Conservation (phyloP, 2,888 invertebrate genomes). For the Platerodrilus igneus region DNA sequence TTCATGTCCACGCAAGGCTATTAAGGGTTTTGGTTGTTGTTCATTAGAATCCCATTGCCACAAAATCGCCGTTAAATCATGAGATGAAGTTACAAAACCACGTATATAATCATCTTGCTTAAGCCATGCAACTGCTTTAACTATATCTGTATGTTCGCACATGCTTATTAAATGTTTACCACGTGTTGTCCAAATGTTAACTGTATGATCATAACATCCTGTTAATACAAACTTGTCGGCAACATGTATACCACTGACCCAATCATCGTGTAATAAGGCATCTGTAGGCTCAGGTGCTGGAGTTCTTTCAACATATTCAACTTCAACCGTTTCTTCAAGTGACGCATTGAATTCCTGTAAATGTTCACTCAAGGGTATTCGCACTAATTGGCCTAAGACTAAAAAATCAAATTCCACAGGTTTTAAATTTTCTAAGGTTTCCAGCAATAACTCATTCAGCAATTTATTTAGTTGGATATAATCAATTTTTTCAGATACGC, state of each 20-base stretch:
- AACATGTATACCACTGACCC: slow-evolving; percentile 87
- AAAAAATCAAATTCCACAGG: slow-evolving; percentile 81
- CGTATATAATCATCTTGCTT: slow-evolving; percentile 55
- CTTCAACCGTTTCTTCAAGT: slow-evolving; percentile 77
- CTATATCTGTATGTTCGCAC: slow-evolving; percentile 80
- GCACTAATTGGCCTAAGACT: slow-evolving; percentile 76
- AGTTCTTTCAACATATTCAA: slow-evolving; percentile 88
- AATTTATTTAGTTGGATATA: slow-evolving; percentile 69
- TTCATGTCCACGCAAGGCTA: slow-evolving; percentile 86
- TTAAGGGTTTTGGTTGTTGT: slow-evolving; percentile 73
- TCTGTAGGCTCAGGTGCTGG: slow-evolving; percentile 91
- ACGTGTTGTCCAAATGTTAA: slow-evolving; percentile 84
- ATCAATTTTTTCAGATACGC: slow-evolving; percentile 70
- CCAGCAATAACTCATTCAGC: slow-evolving; percentile 72
- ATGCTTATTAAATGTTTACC: slow-evolving; percentile 80
- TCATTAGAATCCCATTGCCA: slow-evolving; percentile 80
- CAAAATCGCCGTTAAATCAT: slow-evolving; percentile 86
- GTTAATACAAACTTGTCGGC: slow-evolving; percentile 75
- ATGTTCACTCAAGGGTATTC: slow-evolving; percentile 67
- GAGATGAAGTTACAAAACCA: slow-evolving; percentile 67
- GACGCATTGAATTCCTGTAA: slow-evolving; percentile 70
- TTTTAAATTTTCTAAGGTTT: slow-evolving; percentile 46
- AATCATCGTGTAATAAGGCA: slow-evolving; percentile 92
- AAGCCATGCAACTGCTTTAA: slow-evolving; percentile 88
- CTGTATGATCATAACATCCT: slow-evolving; percentile 89